Conservation (phyloP, 2,888 invertebrate genomes). For the Eristalis tenax region DNA sequence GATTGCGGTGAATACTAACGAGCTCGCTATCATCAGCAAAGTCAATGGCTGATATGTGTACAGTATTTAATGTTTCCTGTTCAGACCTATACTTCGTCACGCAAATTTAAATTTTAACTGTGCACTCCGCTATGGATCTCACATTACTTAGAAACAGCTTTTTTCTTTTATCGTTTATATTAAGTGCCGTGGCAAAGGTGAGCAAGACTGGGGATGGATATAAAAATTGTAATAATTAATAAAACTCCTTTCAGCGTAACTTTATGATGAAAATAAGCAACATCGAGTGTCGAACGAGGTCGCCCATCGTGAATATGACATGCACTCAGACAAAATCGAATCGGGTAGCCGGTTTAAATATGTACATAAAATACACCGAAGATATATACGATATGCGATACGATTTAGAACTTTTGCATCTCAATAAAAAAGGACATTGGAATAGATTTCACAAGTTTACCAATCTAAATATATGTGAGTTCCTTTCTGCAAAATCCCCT, state of each 20-base stretch:
- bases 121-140: too few species aligned
- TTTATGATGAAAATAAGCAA: slow-evolving; percentile 34
- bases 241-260: slow-evolving; percentile 20
- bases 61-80: too few species aligned
- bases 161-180: neutral
- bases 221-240: neutral
- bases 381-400: slow-evolving; percentile 42
- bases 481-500: slow-evolving; percentile 25
- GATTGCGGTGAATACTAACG: neutral
- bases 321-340: slow-evolving; percentile 43
- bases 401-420: slow-evolving; percentile 3
- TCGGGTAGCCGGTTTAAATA: slow-evolving; percentile 26
- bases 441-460: slow-evolving; percentile 34
- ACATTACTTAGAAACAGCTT: too few species aligned
- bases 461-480: slow-evolving; percentile 44
- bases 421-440: slow-evolving; percentile 20
- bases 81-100: too few species aligned
- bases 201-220: neutral
- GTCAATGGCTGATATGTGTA: neutral
- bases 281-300: neutral
- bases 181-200: neutral
- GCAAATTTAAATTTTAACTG: too few species aligned
- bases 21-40: neutral
- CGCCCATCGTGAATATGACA: slow-evolving; percentile 17
- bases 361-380: slow-evolving; percentile 1